Evolutionary conservation across 2,113 vertebrate genomes (phyloP).

Genomic region (Osmerus mordax): DNA sequence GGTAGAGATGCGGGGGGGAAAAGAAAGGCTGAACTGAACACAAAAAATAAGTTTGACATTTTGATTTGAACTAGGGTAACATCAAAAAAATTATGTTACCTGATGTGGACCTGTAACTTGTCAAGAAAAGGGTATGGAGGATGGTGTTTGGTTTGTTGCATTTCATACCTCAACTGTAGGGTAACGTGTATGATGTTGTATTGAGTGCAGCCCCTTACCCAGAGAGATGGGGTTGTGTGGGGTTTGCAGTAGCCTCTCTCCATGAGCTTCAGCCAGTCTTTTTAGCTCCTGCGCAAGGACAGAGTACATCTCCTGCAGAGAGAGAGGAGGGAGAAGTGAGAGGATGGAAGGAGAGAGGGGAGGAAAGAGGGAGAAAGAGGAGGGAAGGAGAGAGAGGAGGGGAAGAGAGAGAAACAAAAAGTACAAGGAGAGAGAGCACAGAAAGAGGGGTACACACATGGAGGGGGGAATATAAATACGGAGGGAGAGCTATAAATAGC

Average conservation of each 20-base stretch:
- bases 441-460: neutral
- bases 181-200: neutral
- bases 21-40: neutral
- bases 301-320: slow-evolving; percentile 86
- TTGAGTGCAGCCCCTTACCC: slow-evolving; percentile 69
- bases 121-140: neutral
- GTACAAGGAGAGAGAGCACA: slow-evolving; percentile 13
- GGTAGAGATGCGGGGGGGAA: neutral
- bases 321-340: slow-evolving; percentile 51
- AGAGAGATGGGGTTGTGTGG: slow-evolving; percentile 94
- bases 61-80: neutral
- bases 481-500: slow-evolving; percentile 51
- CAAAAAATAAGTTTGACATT: neutral
- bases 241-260: slow-evolving; percentile 86
- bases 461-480: neutral
- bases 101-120: neutral
- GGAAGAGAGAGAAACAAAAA: too few species aligned
- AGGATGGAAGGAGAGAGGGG: slow-evolving; percentile 18
- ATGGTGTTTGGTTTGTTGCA: neutral
- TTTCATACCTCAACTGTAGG: neutral
- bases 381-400: neutral
- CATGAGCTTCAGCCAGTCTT: slow-evolving; percentile 79
- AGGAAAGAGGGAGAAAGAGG: neutral
- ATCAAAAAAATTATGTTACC: too few species aligned
- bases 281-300: slow-evolving; percentile 86